Conservation (phyloP, 1,140 invertebrate genomes). For the Lepidurus packardi region DNA sequence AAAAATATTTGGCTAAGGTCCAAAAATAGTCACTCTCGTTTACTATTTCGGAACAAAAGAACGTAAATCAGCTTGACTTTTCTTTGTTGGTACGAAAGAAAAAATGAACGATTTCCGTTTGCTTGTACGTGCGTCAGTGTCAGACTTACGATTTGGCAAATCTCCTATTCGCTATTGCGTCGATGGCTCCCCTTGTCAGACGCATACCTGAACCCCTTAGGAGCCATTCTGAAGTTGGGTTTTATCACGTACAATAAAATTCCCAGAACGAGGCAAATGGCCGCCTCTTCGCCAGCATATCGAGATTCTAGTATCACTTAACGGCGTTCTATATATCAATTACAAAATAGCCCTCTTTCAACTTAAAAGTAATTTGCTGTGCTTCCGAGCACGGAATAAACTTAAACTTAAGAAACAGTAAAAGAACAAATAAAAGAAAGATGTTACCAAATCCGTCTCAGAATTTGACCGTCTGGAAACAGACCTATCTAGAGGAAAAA, state of each 20-base stretch:
- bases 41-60: too few species aligned
- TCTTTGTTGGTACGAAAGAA: too few species aligned
- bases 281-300: not conserved
- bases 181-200: not conserved
- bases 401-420: not conserved
- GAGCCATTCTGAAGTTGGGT: not conserved
- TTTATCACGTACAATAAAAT: conserved; percentile 9
- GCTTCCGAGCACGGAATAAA: not conserved
- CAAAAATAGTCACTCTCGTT: too few species aligned
- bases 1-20: too few species aligned
- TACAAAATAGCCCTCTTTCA: not conserved
- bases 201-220: conserved; percentile 4
- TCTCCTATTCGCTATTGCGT: not conserved
- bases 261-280: not conserved
- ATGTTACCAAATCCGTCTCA: too few species aligned
- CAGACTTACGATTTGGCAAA: conserved; percentile 5
- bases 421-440: too few species aligned
- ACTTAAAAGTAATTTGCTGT: too few species aligned
- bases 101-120: not conserved
- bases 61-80: too few species aligned
- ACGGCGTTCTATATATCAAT: not conserved
- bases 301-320: not conserved
- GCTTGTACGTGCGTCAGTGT: conserved; percentile 6
- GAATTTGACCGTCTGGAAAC: too few species aligned
- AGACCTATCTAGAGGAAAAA: too few species aligned